These are phyloP conservation scores for Propithecus coquereli DNA, from an alignment of 2,113 vertebrate genomes.

Conservation along the genomic window DNA sequence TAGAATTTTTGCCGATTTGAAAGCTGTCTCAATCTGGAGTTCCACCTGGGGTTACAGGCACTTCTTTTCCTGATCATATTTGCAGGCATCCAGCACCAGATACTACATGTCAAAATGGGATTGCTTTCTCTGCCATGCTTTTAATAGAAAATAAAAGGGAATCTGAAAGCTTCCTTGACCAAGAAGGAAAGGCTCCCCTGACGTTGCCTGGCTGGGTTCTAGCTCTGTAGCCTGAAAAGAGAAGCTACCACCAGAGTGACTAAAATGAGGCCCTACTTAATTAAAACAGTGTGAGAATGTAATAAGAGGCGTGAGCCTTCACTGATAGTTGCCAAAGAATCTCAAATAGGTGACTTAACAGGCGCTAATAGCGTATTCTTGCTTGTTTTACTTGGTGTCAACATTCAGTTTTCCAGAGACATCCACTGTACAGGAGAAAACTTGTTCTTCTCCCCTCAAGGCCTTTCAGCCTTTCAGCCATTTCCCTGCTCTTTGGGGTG, in stretches of 20 bases:
- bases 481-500: neutral
- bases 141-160: neutral
- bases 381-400: neutral
- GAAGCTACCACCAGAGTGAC: neutral
- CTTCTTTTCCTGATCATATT: accelerated
- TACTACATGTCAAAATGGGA: neutral
- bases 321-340: neutral
- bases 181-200: neutral
- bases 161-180: neutral
- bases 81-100: neutral
- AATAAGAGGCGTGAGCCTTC: neutral
- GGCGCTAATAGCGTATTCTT: neutral
- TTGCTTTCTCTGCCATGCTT: neutral
- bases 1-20: neutral
- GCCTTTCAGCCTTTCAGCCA: neutral
- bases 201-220: neutral
- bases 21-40: neutral
- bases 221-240: neutral
- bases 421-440: neutral
- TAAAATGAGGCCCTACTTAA: slow-evolving; percentile 21
- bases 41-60: neutral
- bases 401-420: neutral
- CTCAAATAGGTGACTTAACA: neutral
- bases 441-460: too few species aligned
- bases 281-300: slow-evolving; percentile 26